Evolutionary conservation across 2,113 vertebrate genomes (phyloP), one percentile per base, ranked within the genome.

Genomic region (Elephas maximus): DNA sequence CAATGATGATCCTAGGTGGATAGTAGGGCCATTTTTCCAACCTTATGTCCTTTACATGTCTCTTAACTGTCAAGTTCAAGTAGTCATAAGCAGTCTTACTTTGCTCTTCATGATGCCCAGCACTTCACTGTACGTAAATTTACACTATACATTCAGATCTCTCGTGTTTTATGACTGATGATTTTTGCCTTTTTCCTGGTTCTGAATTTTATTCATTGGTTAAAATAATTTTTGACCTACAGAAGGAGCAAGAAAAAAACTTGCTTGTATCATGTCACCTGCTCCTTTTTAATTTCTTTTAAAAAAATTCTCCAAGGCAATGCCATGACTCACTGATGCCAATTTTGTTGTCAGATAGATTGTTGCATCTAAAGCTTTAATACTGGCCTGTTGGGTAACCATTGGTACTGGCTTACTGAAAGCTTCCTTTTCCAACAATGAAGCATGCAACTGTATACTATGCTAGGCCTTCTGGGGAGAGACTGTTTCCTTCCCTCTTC

Each of bases 271-370:
- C 69, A 78, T 91, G 18, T 82, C 83, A 91, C 89, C 82, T 96
- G 91, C 82, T 96, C 45, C 37, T 91, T 90, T 96, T 95, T 23
- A 77, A 87, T 90, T 96, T 81, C 63, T 91, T 96, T 96, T 79
- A 94, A 89, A 93, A 93, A 95, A 89, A 87, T 88, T 89, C 88
- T 95, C 93, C 74, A 74, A 45, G 57, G 74, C 51, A 91, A 37
- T 71, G 2, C 67, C 57, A 45, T 69, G 26, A 67, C 21, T 94
- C 74, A 63, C 77, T 48, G 45, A 83, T 77, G 79, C 76, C 33
- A 65, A 28, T 89, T 93, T 87, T 20, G 0, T 53, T 88, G 7
- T 82, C 44, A 90, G 57, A 89, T 76, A 92, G 23, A 44, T 23
- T 20, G 3, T 76, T 74, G 28, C 12, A 86, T 28, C 63, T 45